These are phyloP conservation scores for Hemicordylus capensis DNA, from an alignment of 2,113 vertebrate genomes.

Conservation along the genomic window DNA sequence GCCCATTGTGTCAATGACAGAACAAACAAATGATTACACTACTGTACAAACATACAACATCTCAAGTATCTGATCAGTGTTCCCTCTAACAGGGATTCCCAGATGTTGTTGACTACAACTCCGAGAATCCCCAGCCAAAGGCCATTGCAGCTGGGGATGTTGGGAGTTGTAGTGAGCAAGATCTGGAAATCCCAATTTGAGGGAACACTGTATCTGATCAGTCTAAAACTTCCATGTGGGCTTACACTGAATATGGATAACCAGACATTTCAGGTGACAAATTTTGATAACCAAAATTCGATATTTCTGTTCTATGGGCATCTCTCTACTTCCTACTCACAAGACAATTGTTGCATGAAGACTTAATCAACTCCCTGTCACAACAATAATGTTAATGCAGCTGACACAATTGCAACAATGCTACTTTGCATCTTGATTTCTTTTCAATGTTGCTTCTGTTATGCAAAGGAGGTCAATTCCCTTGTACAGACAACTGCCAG, in stretches of 20 bases:
- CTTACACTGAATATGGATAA: neutral
- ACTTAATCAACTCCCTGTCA: neutral
- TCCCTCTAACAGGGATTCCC: no score
- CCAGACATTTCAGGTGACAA: neutral
- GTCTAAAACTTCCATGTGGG: neutral
- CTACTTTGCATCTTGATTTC: slow-evolving; percentile 34
- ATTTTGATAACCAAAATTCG: neutral
- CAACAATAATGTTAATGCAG: neutral
- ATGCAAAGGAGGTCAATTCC: slow-evolving; percentile 77
- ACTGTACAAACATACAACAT: neutral
- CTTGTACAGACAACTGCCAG: slow-evolving; percentile 88
- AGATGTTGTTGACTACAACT: no score
- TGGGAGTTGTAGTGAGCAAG: no score
- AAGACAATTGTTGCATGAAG: neutral
- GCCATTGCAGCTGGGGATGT: no score
- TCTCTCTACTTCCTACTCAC: neutral
- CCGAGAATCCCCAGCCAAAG: no score
- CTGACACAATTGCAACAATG: slow-evolving; percentile 27
- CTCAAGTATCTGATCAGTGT: no score
- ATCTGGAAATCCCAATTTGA: no score
- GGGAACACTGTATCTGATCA: no score
- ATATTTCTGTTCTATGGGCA: neutral
- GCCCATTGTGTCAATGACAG: neutral
- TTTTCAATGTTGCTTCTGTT: slow-evolving; percentile 32
- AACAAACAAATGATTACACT: neutral